Base-by-base conservation (phyloP, 2,888 invertebrate species). In the Nycteola revayana region DNA sequence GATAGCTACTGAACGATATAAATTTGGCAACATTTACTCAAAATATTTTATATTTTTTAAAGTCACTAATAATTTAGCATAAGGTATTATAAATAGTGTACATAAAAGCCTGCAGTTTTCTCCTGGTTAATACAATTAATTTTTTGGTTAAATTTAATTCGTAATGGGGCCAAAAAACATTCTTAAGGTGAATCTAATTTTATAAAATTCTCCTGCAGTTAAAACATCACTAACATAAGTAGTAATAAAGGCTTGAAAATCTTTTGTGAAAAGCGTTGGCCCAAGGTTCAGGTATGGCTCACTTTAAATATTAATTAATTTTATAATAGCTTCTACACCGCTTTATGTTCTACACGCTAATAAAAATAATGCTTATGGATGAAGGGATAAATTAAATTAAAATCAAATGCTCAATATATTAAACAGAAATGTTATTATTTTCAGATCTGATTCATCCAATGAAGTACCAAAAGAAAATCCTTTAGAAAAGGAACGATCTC, bases 201-300 rank as follows among this genome's bases (percentile, higher is more conserved):
- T n/a, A n/a, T n/a, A n/a, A n/a, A n/a, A n/a, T n/a, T n/a, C n/a
- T n/a, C n/a, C n/a, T n/a, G n/a, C n/a, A n/a, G n/a, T n/a, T n/a
- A 45, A 34, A 51, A 60, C 66, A 64, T 53, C 44, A 74, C 74
- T 74, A 74, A 74, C 73, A 62, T 40, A 48, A 32, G 29, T 57
- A 63, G 58, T 50, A 42, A 28, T n/a, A n/a, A 48, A 26, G 51
- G 37, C 60, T 57, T 60, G 50, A 44, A 48, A 36, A 33, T 41
- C 2, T 21, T 21, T 45, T 39, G 61, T 68, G 67, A 49, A 53
- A 60, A 43, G 54, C 49, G 40, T 5, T 44, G 59, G 36, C 44
- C 37, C 41, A 9, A 25, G 76, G 78, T 75, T 78, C 81, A 85
- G 81, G 85, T 84, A 83, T 72, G 76, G 68, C 66, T 53, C 66